Conservation (phyloP, 2,797 vertebrate species). For the Margarornis squamiger region DNA sequence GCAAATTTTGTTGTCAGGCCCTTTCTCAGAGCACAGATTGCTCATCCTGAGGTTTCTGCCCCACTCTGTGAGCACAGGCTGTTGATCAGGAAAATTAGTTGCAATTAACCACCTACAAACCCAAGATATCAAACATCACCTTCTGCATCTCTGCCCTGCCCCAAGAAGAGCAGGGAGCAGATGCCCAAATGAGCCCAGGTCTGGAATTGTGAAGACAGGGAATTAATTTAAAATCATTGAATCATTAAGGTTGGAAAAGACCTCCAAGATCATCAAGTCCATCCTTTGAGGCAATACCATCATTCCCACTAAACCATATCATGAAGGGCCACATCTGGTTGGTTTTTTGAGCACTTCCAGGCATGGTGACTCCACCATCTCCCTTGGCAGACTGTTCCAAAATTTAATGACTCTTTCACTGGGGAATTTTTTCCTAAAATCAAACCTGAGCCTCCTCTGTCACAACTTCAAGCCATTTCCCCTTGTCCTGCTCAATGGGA, state of each 20-base stretch:
- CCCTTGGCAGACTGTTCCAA: background rate
- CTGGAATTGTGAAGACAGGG: background rate
- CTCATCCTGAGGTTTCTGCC: background rate
- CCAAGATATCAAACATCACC: background rate
- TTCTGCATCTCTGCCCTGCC: background rate
- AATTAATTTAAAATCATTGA: background rate
- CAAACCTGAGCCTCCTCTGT: rapidly evolving
- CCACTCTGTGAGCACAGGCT: background rate
- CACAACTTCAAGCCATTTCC: background rate
- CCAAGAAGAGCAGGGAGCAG: background rate
- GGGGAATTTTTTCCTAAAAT: background rate
- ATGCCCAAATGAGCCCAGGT: background rate
- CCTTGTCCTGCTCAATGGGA: background rate
- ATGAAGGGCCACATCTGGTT: background rate
- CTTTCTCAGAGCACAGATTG: background rate
- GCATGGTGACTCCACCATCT: background rate
- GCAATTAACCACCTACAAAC: background rate
- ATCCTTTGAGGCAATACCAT: too few relatives aligned
- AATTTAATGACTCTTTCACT: background rate
- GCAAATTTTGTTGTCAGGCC: rapidly evolving
- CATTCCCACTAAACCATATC: background rate
- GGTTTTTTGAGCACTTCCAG: background rate
- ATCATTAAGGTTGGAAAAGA: background rate
- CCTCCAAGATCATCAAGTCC: background rate
- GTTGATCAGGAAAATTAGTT: rapidly evolving